Percentiles rank a stretch among this genome's conserved stretches.
These are phyloP conservation scores for Heterodera carotae DNA, from an alignment of 1,140 invertebrate species.

Conservation along the genomic window DNA sequence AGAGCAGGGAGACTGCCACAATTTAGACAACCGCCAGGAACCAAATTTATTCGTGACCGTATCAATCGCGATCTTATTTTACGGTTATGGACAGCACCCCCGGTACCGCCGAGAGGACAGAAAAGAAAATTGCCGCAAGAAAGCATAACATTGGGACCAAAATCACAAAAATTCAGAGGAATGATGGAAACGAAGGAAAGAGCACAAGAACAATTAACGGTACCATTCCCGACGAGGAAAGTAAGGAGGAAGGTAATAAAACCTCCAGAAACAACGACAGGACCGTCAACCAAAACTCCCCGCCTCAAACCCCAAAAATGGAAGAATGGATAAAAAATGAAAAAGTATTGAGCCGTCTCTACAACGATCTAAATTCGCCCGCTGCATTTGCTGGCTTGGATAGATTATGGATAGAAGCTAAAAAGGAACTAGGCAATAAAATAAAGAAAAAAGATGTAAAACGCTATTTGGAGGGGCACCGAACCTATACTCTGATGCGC, in stretches of 20 bases:
- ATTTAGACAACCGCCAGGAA: background rate
- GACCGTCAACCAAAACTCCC: background rate
- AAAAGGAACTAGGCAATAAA: background rate
- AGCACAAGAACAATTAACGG: background rate
- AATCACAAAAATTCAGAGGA: background rate
- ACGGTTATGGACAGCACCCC: background rate
- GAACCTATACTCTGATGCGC: conserved; percentile 16
- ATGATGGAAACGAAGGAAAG: background rate
- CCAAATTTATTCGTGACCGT: background rate
- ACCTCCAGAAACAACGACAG: too few relatives aligned
- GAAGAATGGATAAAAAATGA: background rate
- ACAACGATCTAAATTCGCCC: conserved; percentile 26
- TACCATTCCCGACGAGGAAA: background rate
- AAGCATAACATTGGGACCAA: background rate
- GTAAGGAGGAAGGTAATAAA: background rate
- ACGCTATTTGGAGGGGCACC: conserved; percentile 14
- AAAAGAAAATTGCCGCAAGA: background rate
- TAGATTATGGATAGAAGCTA: conserved; percentile 10
- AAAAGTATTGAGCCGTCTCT: conserved; percentile 27
- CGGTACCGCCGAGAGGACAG: background rate
- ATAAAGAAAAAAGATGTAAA: conserved; percentile 1
- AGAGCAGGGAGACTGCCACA: background rate
- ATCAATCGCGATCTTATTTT: background rate
- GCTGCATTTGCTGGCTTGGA: conserved; percentile 33
- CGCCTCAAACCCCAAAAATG: background rate